Evolutionary conservation across 2,797 vertebrate species (phyloP), one percentile per base, ranked within the genome.

Genomic region (Oophaga sylvatica): DNA sequence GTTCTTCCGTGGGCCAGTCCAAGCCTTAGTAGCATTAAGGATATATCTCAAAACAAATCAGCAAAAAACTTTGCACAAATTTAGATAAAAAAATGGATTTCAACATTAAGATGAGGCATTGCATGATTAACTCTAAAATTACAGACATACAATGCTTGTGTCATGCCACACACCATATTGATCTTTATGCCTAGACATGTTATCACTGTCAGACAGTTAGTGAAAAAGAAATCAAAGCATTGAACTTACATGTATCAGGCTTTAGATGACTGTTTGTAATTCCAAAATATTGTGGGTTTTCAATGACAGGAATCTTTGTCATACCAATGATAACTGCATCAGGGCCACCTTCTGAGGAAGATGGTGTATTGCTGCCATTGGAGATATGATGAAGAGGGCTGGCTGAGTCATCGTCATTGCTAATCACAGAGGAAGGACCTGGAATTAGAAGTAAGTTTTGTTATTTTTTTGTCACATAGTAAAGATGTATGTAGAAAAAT

Each of bases 251-350:
- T 9, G 97, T 99, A 93, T 99, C 97, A 2, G 97, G 96, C 93
- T 99, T 99, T 90, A 98, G 96, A 86, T 98, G 95, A 91, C 96
- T 98, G 93, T 96, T 97, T 78, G 97, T 97, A 94, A 97, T 99
- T 93, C 98, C 97, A 94, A 99, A 99, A 93, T 99, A 99, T 92
- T 99, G 98, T 0, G 98, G 98, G 93, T 99, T 99, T 95, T 99
- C 98, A n/a, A 99, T 99, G 89, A 99, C 97, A 0, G 98, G 98
- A 92, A 99, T 99, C 94, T 99, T 98, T 35, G 97, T 99, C 97
- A 99, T 99, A 88, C 97, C 97, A 83, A 99, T 99, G 92, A 99
- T 97, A 83, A 99, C 97, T 1, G 98, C 96, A 0, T 99, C 98
- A 0, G 97, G 96, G 76, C 97, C 98, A 19, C 98, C 97, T 90